Base-by-base conservation (phyloP, 2,888 invertebrate genomes). In the Ceriagrion tenellum region DNA sequence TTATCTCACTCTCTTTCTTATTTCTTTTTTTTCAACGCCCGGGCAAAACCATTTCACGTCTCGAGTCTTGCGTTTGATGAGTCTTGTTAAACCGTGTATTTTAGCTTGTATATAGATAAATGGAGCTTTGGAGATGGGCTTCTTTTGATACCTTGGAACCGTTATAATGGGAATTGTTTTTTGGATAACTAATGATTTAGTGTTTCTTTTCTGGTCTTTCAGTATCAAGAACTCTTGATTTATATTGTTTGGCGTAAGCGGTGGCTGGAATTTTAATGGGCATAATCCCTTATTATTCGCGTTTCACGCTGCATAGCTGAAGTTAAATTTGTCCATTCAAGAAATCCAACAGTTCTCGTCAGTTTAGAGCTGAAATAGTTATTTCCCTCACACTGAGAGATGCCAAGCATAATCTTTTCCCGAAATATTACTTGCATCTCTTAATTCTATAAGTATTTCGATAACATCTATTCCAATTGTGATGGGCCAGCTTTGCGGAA, bases 121-220 rank as follows among this genome's bases (percentile, higher is more conserved):
- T 81, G 35, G 16, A 35, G 1, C 23, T 35, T 30, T 30, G 81
- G 69, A 69, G 69, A 69, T 69, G 23, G 81, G 81, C 3, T 4
- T 35, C 30, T 35, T 81, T 35, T 81, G 30, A 35, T 35, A 0
- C 30, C 81, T 35, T 18, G 30, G 12, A 35, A 81, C 81, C 81
- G 35, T 81, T 81, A 69, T n/a, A 81, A 35, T 81, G 69, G 69
- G 26, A 69, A 69, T 69, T 69, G 26, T 81, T 81, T 69, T 63
- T 26, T 23, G n/a, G 26, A 18, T 81, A 18, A 16, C 30, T 35
- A 30, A 35, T 30, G 16, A 81, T 81, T 35, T 81, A 35, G 69
- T 81, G 18, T 35, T 81, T 35, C 81, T 16, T 81, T 18, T 1
- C 81, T 35, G 35, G 35, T 6, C 69, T 35, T 35, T 35, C 3